Evolutionary conservation across 2,797 vertebrate genomes (phyloP).

Genomic region (Sternotherus odoratus): DNA sequence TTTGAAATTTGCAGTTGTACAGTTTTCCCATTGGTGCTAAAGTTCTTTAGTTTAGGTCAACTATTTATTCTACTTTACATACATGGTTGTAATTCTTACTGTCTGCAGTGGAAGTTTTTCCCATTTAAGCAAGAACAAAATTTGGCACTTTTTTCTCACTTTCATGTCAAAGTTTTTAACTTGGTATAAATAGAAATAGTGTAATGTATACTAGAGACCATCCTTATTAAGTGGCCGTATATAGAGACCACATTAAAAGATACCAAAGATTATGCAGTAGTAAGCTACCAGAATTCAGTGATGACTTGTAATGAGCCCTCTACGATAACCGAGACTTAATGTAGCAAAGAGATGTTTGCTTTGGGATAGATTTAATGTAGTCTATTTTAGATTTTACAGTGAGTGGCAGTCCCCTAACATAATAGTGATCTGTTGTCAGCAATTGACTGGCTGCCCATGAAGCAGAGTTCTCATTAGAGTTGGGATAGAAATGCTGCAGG

Average conservation of each 20-base stretch:
- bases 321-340: rapidly evolving
- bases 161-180: neutral
- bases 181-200: neutral
- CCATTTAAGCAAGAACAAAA: neutral
- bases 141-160: neutral
- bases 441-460: neutral
- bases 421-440: neutral
- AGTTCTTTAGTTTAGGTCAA: neutral
- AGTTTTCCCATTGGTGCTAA: neutral
- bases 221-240: neutral
- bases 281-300: rapidly evolving
- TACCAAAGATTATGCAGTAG: neutral
- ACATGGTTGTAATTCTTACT: neutral
- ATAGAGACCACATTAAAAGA: neutral
- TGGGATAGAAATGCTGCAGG: rapidly evolving
- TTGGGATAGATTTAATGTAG: neutral
- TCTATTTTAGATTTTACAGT: neutral
- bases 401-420: neutral
- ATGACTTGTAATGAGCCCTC: rapidly evolving
- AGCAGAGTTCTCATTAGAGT: neutral
- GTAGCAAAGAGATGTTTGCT: neutral
- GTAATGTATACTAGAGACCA: neutral
- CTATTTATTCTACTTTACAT: neutral
- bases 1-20: neutral
- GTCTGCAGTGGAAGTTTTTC: neutral